These are phyloP conservation scores for Gouania willdenowi DNA, from an alignment of 2,797 vertebrate species.

Conservation along the genomic window DNA sequence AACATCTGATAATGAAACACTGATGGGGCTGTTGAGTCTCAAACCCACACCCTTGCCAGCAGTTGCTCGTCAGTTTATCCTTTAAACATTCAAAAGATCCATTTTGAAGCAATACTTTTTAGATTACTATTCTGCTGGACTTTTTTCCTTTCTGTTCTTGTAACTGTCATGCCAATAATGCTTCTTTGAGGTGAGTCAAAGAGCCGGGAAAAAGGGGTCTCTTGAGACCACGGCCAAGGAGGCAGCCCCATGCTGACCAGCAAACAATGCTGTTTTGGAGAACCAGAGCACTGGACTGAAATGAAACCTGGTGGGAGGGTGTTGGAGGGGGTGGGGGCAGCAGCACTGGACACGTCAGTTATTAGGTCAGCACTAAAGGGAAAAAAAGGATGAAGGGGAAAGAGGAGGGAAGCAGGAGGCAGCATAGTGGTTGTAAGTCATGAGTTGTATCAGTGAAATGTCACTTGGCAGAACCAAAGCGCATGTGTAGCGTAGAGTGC, in stretches of 20 bases:
- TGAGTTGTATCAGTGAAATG: slow-evolving; percentile 50
- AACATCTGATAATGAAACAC: slow-evolving; percentile 21
- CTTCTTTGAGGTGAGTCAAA: slow-evolving; percentile 61
- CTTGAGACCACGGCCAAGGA: slow-evolving; percentile 50
- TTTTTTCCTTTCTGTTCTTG: slow-evolving; percentile 64
- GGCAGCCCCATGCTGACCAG: slow-evolving; percentile 75
- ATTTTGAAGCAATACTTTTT: slow-evolving; percentile 61
- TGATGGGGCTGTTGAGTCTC: slow-evolving; percentile 6
- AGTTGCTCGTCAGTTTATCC: background rate
- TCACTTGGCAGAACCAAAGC: slow-evolving; percentile 52
- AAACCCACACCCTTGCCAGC: slow-evolving; percentile 22
- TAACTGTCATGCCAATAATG: slow-evolving; percentile 69
- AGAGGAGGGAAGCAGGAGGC: slow-evolving; percentile 11
- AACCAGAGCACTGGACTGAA: slow-evolving; percentile 58
- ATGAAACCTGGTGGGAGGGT: slow-evolving; percentile 61
- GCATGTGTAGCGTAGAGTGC: slow-evolving; percentile 61
- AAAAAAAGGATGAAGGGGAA: slow-evolving; percentile 13
- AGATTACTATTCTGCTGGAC: slow-evolving; percentile 52
- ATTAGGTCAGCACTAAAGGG: slow-evolving; percentile 60
- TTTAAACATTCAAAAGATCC: slow-evolving; percentile 2
- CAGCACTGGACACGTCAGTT: slow-evolving; percentile 73
- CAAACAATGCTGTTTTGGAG: slow-evolving; percentile 77
- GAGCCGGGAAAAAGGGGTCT: slow-evolving; percentile 52
- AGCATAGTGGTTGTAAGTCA: slow-evolving; percentile 25
- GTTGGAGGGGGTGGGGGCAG: background rate